Base-by-base conservation (phyloP, 2,888 invertebrate genomes). In the Sinopyrophorus schimmeli region DNA sequence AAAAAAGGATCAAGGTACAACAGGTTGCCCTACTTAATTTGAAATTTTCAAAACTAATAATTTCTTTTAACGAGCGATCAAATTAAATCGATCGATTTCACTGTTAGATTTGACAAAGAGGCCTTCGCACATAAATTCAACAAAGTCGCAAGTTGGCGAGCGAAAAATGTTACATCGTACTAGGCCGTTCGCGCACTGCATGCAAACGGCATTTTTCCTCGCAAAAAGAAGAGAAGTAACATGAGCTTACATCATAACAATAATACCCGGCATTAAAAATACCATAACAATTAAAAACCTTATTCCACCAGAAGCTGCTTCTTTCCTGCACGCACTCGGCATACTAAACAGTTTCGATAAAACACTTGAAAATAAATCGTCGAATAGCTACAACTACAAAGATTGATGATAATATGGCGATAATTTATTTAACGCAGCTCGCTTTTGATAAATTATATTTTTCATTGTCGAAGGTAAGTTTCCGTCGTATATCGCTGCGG, bases 171-270 rank as follows among this genome's bases (percentile, higher is more conserved):
- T 28, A 39, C 34, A 32, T 12, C 18, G 15, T 39, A 23, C 27
- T 39, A 40, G 12, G 24, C 14, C 15, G 12, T 11, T 14, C 44
- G 18, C 44, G 21, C 7, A 35, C 16, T 15, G 44, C 27, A 44
- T 44, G 10, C 37, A 37, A 11, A 44, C 28, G 37, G 17, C 35
- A 26, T 21, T 10, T n/a, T 43, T 17, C 12, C 7, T 11, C 16
- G 27, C 37, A 44, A 48, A 49, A 53, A 53, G 40, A 48, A 10
- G 15, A 16, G 17, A 27, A 31, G 10, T 26, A 31, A 53, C 47
- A 47, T 53, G 46, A 55, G 53, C 44, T 51, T 55, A 47, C 53
- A 55, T 55, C 53, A 55, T 55, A 55, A 55, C 53, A 53, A 55
- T 55, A 53, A 53, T 53, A 53, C 35, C 49, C 44, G 37, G 41